These are phyloP conservation scores for Odontamblyopus rebecca DNA, from an alignment of 2,797 vertebrate genomes.

Conservation along the genomic window DNA sequence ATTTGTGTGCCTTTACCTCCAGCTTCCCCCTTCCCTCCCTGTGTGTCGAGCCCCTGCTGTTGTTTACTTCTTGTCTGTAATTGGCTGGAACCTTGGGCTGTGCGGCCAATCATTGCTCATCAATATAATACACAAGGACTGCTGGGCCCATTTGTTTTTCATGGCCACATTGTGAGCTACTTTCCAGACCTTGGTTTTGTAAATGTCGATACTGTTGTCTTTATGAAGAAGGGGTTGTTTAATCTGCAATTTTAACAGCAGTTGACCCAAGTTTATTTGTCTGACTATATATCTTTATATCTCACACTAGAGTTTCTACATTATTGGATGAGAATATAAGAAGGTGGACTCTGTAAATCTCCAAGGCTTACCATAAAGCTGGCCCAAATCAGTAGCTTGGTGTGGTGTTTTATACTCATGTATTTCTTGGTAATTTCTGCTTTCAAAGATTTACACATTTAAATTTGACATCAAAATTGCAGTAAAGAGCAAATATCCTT, in stretches of 20 bases:
- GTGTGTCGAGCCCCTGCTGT: background rate
- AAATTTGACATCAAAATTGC: background rate
- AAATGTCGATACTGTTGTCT: background rate
- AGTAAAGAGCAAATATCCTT: slow-evolving; percentile 1
- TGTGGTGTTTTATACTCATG: background rate
- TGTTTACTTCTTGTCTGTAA: slow-evolving; percentile 10
- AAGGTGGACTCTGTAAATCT: background rate
- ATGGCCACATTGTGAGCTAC: slow-evolving; percentile 11
- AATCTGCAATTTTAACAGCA: background rate
- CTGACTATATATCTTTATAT: background rate
- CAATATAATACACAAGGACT: slow-evolving; percentile 7
- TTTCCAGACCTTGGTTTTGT: slow-evolving; percentile 4
- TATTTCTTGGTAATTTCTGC: background rate
- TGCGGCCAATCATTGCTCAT: slow-evolving; percentile 8
- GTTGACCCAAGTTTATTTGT: background rate
- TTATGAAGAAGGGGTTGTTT: background rate
- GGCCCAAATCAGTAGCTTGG: background rate
- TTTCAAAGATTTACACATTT: slow-evolving; percentile 2
- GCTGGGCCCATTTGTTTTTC: slow-evolving; percentile 8
- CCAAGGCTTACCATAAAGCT: background rate
- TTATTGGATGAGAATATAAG: background rate
- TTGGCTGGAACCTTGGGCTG: slow-evolving; percentile 12
- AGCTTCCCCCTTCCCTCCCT: slow-evolving; percentile 11
- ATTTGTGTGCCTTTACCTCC: slow-evolving; percentile 4
- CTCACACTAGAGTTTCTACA: background rate